phyloP scores from a whole-genome alignment of 2,113 vertebrate species.

The Siniperca chuatsi region DNA sequence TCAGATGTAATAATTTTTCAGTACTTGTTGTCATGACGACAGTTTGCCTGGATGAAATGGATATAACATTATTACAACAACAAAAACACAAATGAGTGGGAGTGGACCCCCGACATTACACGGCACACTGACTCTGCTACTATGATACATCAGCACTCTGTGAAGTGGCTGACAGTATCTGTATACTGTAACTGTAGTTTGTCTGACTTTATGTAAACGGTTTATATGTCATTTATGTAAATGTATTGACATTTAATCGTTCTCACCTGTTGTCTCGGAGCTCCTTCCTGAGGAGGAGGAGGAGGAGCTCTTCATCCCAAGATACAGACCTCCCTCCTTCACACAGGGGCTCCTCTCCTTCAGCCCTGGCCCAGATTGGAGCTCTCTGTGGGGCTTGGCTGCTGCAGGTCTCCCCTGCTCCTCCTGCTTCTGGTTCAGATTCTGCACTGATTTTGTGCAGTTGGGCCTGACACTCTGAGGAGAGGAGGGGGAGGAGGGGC shows the following conservation, averaged over 20 bases:
- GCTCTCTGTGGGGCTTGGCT: neutral
- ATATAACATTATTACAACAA: no score
- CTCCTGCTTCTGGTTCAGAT: slow-evolving; percentile 9
- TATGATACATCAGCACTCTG: no score
- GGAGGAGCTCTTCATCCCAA: neutral
- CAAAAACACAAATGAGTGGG: no score
- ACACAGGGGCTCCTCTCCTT: neutral
- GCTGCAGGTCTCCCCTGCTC: neutral
- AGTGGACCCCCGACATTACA: no score
- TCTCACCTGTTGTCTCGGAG: slow-evolving; percentile 26
- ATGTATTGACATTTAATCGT: neutral
- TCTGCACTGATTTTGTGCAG: neutral
- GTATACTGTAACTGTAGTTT: neutral
- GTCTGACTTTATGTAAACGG: no score
- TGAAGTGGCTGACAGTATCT: no score
- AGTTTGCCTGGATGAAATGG: no score
- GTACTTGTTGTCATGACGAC: no score
- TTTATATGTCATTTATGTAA: neutral
- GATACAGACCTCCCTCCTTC: neutral
- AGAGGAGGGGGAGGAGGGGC: slow-evolving; percentile 35
- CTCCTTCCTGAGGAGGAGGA: neutral
- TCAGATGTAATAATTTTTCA: no score
- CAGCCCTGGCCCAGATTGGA: rapidly evolving
- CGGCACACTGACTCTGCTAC: no score
- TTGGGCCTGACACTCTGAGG: neutral